These are phyloP conservation scores for Tachysurus vachellii DNA, from an alignment of 2,113 vertebrate genomes.

Conservation along the genomic window DNA sequence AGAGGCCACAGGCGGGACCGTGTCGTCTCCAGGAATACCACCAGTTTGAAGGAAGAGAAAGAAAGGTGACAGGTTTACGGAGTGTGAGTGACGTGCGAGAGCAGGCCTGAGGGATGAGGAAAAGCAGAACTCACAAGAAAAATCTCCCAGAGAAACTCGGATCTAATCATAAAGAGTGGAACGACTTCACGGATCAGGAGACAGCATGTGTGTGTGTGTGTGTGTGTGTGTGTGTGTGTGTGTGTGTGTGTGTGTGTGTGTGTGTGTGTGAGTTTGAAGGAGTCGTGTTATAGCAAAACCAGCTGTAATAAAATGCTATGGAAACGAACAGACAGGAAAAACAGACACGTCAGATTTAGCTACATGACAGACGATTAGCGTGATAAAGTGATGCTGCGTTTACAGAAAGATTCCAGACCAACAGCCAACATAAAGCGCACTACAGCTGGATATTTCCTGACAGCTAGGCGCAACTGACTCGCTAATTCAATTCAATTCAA, in stretches of 20 bases:
- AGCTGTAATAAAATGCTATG: background rate
- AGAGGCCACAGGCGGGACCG: slow-evolving; percentile 70
- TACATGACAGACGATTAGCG: slow-evolving; percentile 19
- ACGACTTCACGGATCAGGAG: slow-evolving; percentile 23
- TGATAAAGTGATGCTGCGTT: background rate
- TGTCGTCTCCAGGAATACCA: slow-evolving; percentile 74
- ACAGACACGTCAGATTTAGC: background rate
- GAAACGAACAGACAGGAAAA: background rate
- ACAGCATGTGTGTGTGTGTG: slow-evolving; percentile 37
- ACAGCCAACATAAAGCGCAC: background rate
- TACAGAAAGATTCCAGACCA: background rate
- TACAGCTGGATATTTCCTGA: background rate
- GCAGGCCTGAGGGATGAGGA: slow-evolving; percentile 50
- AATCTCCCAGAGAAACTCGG: slow-evolving; percentile 1
- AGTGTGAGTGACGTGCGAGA: slow-evolving; percentile 74
- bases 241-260: slow-evolving; percentile 13
- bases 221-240: slow-evolving; percentile 39
- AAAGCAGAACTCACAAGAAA: slow-evolving; percentile 39
- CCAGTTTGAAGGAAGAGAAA: slow-evolving; percentile 60
- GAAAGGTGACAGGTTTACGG: slow-evolving; percentile 77
- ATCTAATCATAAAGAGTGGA: slow-evolving; percentile 26
- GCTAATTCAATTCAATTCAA: too few species aligned
- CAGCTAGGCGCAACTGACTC: background rate
- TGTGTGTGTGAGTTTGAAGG: background rate
- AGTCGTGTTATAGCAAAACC: slow-evolving; percentile 11